phyloP scores from a whole-genome alignment of 2,113 vertebrate species.

The Hassar affinis region DNA sequence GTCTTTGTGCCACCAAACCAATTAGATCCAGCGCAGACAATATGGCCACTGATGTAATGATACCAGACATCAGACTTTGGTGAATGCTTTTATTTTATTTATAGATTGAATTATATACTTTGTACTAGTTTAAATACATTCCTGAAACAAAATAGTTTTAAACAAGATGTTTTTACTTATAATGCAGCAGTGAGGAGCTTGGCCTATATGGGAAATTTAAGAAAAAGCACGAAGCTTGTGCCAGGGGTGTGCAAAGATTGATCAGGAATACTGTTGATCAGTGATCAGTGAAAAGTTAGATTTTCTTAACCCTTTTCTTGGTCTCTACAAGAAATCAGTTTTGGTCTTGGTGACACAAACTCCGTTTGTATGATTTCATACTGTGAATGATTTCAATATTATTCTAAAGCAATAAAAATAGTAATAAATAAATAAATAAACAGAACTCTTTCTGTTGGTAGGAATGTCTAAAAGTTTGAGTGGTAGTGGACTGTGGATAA shows the following conservation, averaged over 20 bases:
- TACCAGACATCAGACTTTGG: neutral
- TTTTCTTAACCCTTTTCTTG: neutral
- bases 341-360: neutral
- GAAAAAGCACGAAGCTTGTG: neutral
- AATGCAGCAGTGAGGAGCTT: neutral
- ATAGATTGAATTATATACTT: neutral
- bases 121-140: neutral
- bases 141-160: neutral
- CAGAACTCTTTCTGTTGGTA: neutral
- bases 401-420: neutral
- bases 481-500: neutral
- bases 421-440: neutral
- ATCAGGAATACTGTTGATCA: neutral
- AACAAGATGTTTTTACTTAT: neutral
- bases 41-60: neutral
- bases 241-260: neutral
- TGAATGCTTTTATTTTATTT: no score
- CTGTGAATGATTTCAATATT: neutral
- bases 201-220: neutral
- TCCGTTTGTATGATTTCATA: neutral
- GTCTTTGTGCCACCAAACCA: neutral
- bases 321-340: no score
- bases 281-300: neutral
- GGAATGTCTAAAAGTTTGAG: neutral
- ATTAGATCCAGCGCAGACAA: neutral